Base-by-base conservation (phyloP, 2,888 invertebrate genomes). In the Pocota personata region DNA sequence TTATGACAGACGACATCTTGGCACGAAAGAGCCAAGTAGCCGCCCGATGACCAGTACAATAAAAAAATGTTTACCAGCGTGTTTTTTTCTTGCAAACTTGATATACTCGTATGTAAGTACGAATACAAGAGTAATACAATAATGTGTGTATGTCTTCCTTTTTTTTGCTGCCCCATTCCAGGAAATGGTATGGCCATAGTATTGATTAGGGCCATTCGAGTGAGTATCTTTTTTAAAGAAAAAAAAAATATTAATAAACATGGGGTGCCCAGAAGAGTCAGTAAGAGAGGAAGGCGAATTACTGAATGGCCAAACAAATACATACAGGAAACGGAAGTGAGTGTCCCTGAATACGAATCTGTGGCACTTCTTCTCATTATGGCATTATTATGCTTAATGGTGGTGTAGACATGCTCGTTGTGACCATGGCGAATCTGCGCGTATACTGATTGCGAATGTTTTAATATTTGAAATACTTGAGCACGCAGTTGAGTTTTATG, bases 1-100 rank as follows among this genome's bases (percentile, higher is more conserved):
- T 82, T 69, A 75, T 67, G 80, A 75, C 55, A 75, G 75, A 75
- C 80, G 80, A 84, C 80, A 84, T 84, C 69, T 64, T 75, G 75
- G 60, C 76, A 76, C 66, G n/a, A n/a, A 46, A 35, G 40, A 24
- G 43, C 71, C 58, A 72, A 73, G 32, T 14, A 14, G n/a, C 40
- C 12, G 14, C 14, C 14, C 14, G 14, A 14, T 40, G 14, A 40
- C 14, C 40, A 40, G 14, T 16, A 40, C 46, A 58, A 77, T 40
- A 67, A 16, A 66, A 58, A 77, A 46, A 57, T 66, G 64, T 66
- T 77, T 77, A 67, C 60, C 21, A 77, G 21, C 50, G 60, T 21
- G 58, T 48, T 77, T 60, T n/a, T 75, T 58, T 46, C 16, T 40
- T 14, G n/a, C 16, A 57, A 46, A 46, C 57, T 57, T 24, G 50